Percentiles rank a stretch among this genome's conserved stretches.
phyloP scores from a whole-genome alignment of 2,797 vertebrate genomes.

The Accipiter badius region DNA sequence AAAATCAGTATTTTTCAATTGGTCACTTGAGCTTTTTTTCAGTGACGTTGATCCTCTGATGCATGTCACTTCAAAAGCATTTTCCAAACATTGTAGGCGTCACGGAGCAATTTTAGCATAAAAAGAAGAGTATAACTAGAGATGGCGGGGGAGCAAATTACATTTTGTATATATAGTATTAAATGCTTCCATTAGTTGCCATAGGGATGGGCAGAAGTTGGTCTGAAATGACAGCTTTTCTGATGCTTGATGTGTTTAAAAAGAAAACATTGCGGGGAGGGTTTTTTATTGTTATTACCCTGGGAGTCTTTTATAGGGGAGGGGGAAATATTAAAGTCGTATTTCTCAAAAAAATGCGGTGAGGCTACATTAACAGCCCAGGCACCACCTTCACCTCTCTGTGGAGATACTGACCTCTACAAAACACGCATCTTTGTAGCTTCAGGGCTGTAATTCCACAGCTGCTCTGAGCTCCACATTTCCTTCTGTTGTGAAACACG shows the following conservation, averaged over 20 bases:
- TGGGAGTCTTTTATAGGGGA: conserved; percentile 19
- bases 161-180: conserved; percentile 71
- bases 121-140: conserved; percentile 64
- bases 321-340: conserved; percentile 19
- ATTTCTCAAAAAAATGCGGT: conserved; percentile 18
- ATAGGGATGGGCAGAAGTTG: conserved; percentile 79
- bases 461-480: background rate
- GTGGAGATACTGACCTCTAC: background rate
- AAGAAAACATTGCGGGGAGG: conserved; percentile 45
- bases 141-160: conserved; percentile 45
- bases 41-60: conserved; percentile 52
- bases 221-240: conserved; percentile 73
- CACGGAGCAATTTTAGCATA: conserved; percentile 68
- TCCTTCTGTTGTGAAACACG: background rate
- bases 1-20: background rate
- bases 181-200: conserved; percentile 78
- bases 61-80: conserved; percentile 58
- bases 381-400: background rate
- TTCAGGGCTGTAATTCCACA: background rate
- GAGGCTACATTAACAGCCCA: background rate
- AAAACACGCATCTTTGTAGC: background rate
- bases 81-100: conserved; percentile 63
- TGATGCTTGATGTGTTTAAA: conserved; percentile 70
- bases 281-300: conserved; percentile 54
- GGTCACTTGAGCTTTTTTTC: conserved; percentile 47